These are phyloP conservation scores for Limnephilus rhombicus DNA, from an alignment of 2,888 invertebrate species.

Conservation along the genomic window DNA sequence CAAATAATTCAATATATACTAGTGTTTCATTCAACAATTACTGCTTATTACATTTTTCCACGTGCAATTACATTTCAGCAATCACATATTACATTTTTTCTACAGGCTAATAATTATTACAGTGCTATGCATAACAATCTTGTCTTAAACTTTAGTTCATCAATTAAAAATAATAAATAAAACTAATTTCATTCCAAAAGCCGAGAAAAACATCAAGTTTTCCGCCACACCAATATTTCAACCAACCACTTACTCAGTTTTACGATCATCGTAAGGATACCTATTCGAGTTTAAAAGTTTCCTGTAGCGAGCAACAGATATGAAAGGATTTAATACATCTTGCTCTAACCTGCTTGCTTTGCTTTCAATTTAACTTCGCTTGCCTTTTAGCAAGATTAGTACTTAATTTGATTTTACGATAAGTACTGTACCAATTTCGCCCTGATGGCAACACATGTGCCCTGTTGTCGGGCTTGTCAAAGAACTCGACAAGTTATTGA, in stretches of 20 bases:
- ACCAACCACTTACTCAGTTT: not conserved
- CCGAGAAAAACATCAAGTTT: not conserved
- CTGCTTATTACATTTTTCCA: too few species aligned
- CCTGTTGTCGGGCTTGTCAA: slow-evolving; percentile 42
- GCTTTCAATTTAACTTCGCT: slow-evolving; percentile 42
- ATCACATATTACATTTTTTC: too few species aligned
- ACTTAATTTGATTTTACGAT: slow-evolving; percentile 42
- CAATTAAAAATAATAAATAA: too few species aligned
- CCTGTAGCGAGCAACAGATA: not conserved
- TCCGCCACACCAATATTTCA: not conserved
- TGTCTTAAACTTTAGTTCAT: too few species aligned
- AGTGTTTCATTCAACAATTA: too few species aligned
- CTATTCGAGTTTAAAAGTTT: not conserved
- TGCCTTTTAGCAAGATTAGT: slow-evolving; percentile 50
- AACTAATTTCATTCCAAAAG: not conserved
- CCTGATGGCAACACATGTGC: slow-evolving; percentile 35
- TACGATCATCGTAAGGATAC: not conserved
- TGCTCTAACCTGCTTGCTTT: not conserved
- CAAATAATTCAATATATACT: too few species aligned
- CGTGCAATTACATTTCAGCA: too few species aligned
- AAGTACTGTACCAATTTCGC: slow-evolving; percentile 14
- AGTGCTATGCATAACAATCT: too few species aligned
- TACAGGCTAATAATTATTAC: too few species aligned
- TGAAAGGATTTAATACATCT: slow-evolving; percentile 8
- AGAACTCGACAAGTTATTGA: slow-evolving; percentile 48